These are phyloP conservation scores for Nestor notabilis DNA, from an alignment of 2,113 vertebrate species.

Conservation along the genomic window DNA sequence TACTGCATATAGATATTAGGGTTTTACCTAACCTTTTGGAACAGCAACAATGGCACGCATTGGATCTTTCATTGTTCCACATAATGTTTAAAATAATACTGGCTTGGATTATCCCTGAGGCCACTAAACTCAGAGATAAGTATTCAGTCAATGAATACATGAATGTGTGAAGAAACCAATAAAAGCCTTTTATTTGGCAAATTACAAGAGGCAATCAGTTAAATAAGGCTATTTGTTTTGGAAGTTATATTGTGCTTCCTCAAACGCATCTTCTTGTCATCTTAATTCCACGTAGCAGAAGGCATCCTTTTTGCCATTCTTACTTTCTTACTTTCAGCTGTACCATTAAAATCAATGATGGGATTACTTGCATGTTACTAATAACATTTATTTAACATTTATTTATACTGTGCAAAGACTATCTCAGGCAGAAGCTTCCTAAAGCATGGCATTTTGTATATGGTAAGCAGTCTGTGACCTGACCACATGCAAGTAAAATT, in stretches of 20 bases:
- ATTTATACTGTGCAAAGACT: background rate
- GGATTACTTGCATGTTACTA: background rate
- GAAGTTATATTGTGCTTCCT: background rate
- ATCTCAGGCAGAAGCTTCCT: background rate
- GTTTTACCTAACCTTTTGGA: background rate
- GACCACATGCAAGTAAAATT: background rate
- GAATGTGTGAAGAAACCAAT: background rate
- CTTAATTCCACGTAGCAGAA: background rate
- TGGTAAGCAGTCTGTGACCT: background rate
- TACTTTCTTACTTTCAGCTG: background rate
- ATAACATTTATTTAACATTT: background rate
- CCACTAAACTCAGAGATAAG: background rate
- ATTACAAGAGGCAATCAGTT: background rate
- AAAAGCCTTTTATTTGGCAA: background rate
- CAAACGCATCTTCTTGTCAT: background rate
- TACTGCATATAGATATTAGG: background rate
- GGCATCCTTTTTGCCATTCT: background rate
- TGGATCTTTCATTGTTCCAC: background rate
- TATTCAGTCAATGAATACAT: background rate
- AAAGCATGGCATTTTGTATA: background rate
- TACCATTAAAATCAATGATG: background rate
- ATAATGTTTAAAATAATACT: background rate
- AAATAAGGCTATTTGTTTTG: background rate
- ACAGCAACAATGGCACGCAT: background rate
- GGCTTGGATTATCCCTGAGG: conserved; percentile 21